Evolutionary conservation across 2,113 vertebrate species (phyloP).

Genomic region (Fulica atra): DNA sequence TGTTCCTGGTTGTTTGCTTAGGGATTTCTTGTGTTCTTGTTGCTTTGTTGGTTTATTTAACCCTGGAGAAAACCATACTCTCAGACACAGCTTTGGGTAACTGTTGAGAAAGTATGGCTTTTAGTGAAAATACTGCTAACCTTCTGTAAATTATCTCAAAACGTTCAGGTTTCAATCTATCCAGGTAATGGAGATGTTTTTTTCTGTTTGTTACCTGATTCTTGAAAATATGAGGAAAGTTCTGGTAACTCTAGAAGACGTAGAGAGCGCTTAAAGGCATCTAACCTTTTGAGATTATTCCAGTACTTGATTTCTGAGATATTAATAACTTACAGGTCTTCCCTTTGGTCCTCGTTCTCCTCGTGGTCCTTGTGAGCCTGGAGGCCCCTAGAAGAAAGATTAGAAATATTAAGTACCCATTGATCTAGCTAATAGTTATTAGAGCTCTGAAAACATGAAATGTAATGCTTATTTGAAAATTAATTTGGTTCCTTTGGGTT

Average conservation of each 20-base stretch:
- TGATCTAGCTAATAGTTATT: not conserved
- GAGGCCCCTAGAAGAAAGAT: slow-evolving; percentile 85
- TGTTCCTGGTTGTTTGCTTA: not conserved
- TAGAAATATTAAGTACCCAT: not conserved
- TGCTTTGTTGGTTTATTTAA: too few species aligned
- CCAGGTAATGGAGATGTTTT: not conserved
- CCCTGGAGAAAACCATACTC: not conserved
- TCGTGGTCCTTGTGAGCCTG: slow-evolving; percentile 89
- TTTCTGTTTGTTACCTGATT: not conserved
- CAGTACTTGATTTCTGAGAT: not conserved
- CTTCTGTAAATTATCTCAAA: not conserved
- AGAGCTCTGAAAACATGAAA: not conserved
- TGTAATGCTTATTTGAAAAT: not conserved
- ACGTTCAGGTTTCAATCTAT: not conserved
- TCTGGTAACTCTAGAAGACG: not conserved
- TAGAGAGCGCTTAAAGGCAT: not conserved
- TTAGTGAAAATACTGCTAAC: not conserved
- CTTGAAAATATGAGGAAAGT: not conserved
- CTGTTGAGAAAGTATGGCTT: not conserved
- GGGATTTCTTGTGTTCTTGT: too few species aligned
- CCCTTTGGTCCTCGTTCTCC: slow-evolving; percentile 91
- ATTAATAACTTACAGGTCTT: slow-evolving; percentile 83
- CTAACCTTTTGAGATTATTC: not conserved
- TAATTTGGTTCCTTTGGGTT: too few species aligned
- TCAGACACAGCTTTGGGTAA: not conserved